Percentiles rank a stretch among this genome's conserved stretches.
phyloP scores from a whole-genome alignment of 1,140 invertebrate species.

The Drosophila subpulchrella region DNA sequence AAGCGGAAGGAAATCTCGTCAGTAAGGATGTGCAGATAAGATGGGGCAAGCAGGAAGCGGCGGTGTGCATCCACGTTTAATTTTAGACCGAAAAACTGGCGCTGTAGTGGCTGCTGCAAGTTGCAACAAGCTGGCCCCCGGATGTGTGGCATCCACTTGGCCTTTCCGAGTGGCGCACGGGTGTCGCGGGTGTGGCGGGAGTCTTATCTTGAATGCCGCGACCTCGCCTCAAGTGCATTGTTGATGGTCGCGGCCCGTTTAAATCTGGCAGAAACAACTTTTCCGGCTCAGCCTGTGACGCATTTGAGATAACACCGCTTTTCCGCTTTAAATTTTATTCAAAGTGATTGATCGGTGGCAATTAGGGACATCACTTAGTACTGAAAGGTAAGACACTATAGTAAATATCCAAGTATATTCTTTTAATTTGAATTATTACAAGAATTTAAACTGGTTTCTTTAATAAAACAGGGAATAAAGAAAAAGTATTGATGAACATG shows the following conservation, averaged over 20 bases:
- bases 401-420: too few relatives aligned
- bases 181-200: constrained; percentile 14
- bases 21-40: constrained; percentile 44
- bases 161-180: constrained; percentile 56
- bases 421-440: too few relatives aligned
- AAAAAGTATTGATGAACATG: too few relatives aligned
- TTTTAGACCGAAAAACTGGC: constrained; percentile 51
- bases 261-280: constrained; percentile 8
- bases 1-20: constrained; percentile 17
- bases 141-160: constrained; percentile 64
- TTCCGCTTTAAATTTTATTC: constrained; percentile 8
- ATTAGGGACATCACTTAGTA: too few relatives aligned
- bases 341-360: not conserved
- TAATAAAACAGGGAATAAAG: too few relatives aligned
- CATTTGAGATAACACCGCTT: not conserved
- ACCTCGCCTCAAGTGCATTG: constrained; percentile 49
- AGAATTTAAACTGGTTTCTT: too few relatives aligned
- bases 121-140: constrained; percentile 24
- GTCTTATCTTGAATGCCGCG: constrained; percentile 56
- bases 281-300: constrained; percentile 16
- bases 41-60: constrained; percentile 34
- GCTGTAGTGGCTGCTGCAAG: constrained; percentile 13
- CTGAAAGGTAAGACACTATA: too few relatives aligned
- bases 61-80: constrained; percentile 46
- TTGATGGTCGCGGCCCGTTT: constrained; percentile 13